These are phyloP conservation scores for Drosophila subquinaria DNA, from an alignment of 2,888 invertebrate species.

Conservation along the genomic window DNA sequence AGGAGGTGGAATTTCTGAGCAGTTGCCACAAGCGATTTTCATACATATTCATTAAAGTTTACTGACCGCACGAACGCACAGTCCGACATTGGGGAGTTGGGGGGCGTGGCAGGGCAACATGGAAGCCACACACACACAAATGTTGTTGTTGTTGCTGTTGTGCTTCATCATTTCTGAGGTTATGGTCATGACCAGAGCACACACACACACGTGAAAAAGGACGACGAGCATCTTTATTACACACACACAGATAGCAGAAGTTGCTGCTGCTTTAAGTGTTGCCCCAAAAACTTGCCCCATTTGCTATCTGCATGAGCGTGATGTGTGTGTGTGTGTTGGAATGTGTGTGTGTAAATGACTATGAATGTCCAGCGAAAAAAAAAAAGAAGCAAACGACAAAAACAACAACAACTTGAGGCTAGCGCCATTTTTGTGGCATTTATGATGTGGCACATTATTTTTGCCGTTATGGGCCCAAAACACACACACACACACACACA, in stretches of 20 bases:
- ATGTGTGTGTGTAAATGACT: constrained; percentile 51
- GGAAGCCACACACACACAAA: constrained; percentile 34
- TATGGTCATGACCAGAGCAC: constrained; percentile 56
- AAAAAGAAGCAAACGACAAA: constrained; percentile 10
- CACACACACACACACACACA: constrained; percentile 19
- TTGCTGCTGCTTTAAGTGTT: constrained; percentile 68
- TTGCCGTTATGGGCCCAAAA: constrained; percentile 64
- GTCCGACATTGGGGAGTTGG: constrained; percentile 2
- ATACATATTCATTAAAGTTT: constrained; percentile 81
- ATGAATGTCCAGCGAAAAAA: constrained; percentile 54
- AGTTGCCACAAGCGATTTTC: constrained; percentile 73
- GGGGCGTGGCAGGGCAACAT: constrained; percentile 19
- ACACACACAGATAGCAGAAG: constrained; percentile 27
- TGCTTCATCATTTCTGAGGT: constrained; percentile 81
- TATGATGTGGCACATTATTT: constrained; percentile 78
- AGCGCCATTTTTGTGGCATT: constrained; percentile 78
- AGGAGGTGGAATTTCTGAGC: constrained; percentile 9
- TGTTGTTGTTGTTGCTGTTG: constrained; percentile 49
- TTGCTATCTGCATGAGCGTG: constrained; percentile 62
- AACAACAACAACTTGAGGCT: constrained; percentile 38
- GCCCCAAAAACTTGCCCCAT: constrained; percentile 63
- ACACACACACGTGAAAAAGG: constrained; percentile 21
- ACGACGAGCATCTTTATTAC: constrained; percentile 74
- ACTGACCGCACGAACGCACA: constrained; percentile 74
- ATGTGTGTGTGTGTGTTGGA: constrained; percentile 34